Conservation (phyloP, 2,797 vertebrate species). For the Sphaeramia orbicularis region DNA sequence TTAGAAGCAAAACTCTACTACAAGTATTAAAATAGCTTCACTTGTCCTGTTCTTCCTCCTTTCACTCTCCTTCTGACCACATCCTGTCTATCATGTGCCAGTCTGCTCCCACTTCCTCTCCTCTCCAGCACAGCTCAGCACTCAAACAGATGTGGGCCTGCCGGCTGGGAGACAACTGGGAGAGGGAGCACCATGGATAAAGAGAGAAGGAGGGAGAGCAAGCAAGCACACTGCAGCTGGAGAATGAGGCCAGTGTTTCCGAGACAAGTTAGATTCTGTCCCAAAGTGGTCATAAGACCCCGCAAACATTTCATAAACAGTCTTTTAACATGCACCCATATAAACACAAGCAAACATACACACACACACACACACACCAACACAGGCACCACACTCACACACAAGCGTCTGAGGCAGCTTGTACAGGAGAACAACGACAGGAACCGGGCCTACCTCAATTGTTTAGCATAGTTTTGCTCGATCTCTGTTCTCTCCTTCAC, state of each 20-base stretch:
- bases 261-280: conserved; percentile 78
- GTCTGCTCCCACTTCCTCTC: conserved; percentile 88
- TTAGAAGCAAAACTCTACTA: conserved; percentile 32
- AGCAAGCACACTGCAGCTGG: conserved; percentile 53
- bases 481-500: conserved; percentile 93
- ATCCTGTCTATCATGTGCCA: conserved; percentile 82
- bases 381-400: conserved; percentile 16
- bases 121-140: conserved; percentile 74
- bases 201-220: conserved; percentile 24
- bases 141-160: conserved; percentile 69
- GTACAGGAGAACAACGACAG: conserved; percentile 6
- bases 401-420: conserved; percentile 18
- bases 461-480: conserved; percentile 92
- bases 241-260: conserved; percentile 80
- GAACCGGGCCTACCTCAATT: conserved; percentile 86
- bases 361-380: conserved; percentile 10
- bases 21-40: conserved; percentile 50
- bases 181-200: conserved; percentile 46
- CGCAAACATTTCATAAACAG: conserved; percentile 77
- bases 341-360: conserved; percentile 46
- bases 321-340: conserved; percentile 48
- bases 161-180: conserved; percentile 48
- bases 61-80: conserved; percentile 76
- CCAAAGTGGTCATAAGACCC: conserved; percentile 79
- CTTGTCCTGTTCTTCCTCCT: conserved; percentile 60